Conservation (phyloP, 1,140 invertebrate species). For the Phenacoccus solenopsis region DNA sequence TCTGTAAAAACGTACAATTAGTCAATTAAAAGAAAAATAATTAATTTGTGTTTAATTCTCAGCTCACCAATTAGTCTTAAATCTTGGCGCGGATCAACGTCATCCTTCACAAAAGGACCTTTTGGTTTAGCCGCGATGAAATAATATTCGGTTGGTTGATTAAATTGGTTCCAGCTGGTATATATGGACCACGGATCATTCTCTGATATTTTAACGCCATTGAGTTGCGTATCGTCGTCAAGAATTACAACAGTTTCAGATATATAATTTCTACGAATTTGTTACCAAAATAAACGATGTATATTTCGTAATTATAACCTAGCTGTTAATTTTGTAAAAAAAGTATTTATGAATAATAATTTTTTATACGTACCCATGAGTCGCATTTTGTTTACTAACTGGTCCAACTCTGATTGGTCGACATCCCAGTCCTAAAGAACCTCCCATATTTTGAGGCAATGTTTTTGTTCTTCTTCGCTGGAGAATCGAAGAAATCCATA, state of each 20-base stretch:
- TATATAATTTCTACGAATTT: neutral
- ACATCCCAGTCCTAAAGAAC: constrained; percentile 63
- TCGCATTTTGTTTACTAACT: constrained; percentile 50
- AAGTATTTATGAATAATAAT: no score
- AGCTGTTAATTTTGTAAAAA: no score
- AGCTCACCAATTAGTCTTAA: neutral
- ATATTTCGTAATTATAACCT: no score
- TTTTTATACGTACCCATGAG: neutral
- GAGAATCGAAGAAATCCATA: constrained; percentile 95
- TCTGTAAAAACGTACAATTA: constrained; percentile 39
- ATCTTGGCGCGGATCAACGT: neutral
- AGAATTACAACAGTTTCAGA: neutral
- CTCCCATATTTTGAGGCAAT: constrained; percentile 82
- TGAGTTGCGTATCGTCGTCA: neutral
- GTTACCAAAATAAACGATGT: neutral
- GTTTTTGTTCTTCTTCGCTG: constrained; percentile 86
- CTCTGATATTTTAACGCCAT: neutral
- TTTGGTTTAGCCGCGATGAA: neutral
- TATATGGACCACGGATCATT: neutral
- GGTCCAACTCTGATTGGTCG: constrained; percentile 83
- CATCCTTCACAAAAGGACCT: neutral
- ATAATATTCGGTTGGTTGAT: neutral
- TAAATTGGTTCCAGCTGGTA: neutral
- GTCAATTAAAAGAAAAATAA: neutral
- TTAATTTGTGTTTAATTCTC: neutral